Conservation (phyloP, 2,797 vertebrate genomes). For the Holocentrus rufus region DNA sequence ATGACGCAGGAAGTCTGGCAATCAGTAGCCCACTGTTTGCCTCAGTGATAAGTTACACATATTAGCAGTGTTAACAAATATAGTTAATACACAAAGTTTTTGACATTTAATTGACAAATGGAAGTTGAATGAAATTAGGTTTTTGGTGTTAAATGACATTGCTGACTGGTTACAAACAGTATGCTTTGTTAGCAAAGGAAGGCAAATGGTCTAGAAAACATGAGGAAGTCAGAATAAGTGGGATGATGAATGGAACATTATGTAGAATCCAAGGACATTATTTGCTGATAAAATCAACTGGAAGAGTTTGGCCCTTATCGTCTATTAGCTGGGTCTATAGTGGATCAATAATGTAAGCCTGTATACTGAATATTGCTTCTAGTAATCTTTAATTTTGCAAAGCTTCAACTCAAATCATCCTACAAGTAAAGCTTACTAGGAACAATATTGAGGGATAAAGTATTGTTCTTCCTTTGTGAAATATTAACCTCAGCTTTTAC, state of each 20-base stretch:
- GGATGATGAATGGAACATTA: not conserved
- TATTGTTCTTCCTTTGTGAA: not conserved
- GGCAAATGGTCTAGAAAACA: slow-evolving; percentile 3
- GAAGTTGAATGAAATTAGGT: slow-evolving; percentile 57
- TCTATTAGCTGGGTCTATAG: not conserved
- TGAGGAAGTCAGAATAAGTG: not conserved
- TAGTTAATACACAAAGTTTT: slow-evolving; percentile 4
- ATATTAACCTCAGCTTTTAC: not conserved
- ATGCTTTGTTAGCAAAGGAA: slow-evolving; percentile 20
- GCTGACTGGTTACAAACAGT: slow-evolving; percentile 21
- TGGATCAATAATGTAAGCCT: not conserved
- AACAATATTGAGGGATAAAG: not conserved
- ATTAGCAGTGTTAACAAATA: slow-evolving; percentile 63
- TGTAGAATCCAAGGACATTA: not conserved
- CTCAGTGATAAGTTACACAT: slow-evolving; percentile 55
- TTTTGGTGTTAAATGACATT: slow-evolving; percentile 48
- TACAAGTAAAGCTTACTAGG: not conserved
- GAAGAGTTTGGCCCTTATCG: not conserved
- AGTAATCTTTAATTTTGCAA: no score
- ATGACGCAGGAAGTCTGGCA: slow-evolving; percentile 58
- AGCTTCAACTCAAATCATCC: not conserved
- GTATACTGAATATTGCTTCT: no score
- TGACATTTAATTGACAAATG: slow-evolving; percentile 55
- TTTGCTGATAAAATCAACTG: not conserved
- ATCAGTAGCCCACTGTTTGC: slow-evolving; percentile 71